Conservation (phyloP, 2,888 invertebrate genomes). For the Dromius quadrimaculatus region DNA sequence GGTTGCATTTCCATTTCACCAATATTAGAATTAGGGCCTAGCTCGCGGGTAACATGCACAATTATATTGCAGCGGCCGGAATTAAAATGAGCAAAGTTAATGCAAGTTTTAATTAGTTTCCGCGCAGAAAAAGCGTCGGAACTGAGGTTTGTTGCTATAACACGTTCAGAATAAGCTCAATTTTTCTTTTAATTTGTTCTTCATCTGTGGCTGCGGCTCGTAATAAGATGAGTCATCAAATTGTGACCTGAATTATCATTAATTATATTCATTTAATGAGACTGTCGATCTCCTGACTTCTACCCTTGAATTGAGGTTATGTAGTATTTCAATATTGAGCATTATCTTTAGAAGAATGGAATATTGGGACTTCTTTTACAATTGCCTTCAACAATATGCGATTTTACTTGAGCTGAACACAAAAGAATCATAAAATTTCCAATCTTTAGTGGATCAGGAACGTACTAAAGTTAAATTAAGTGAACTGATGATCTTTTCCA, state of each 20-base stretch:
- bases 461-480: conserved; percentile 44
- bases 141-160: conserved; percentile 35
- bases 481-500: conserved; percentile 39
- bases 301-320: too few species aligned
- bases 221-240: background rate
- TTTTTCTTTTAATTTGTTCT: conserved; percentile 5
- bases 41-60: conserved; percentile 47
- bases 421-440: conserved; percentile 45
- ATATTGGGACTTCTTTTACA: too few species aligned
- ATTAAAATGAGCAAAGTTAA: conserved; percentile 48
- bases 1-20: background rate
- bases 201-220: background rate
- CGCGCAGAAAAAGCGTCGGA: conserved; percentile 15
- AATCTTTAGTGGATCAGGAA: conserved; percentile 30
- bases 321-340: too few species aligned
- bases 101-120: conserved; percentile 50
- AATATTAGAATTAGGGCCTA: conserved; percentile 23
- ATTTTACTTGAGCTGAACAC: conserved; percentile 20
- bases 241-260: too few species aligned
- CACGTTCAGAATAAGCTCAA: conserved; percentile 6
- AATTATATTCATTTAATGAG: too few species aligned
- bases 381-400: too few species aligned
- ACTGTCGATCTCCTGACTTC: too few species aligned
- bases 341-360: too few species aligned
- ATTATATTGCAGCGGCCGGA: conserved; percentile 41